Evolutionary conservation across 2,113 vertebrate genomes (phyloP).

Genomic region (Myiozetetes cayanensis): DNA sequence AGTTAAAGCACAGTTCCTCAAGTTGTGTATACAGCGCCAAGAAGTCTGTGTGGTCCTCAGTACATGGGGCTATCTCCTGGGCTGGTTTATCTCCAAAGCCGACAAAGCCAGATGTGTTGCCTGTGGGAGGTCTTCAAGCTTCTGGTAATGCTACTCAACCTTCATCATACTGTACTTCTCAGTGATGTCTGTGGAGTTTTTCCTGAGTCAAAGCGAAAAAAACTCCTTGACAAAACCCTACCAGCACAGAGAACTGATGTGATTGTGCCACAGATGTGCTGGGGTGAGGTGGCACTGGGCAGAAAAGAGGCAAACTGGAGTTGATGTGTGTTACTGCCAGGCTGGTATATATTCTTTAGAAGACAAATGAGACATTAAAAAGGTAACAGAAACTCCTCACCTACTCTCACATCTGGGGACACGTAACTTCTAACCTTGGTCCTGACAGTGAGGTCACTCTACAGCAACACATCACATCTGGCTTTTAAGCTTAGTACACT

Average conservation of each 20-base stretch:
- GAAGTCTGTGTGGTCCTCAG: neutral
- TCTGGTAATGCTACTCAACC: neutral
- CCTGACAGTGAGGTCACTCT: neutral
- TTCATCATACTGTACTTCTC: neutral
- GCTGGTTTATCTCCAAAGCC: neutral
- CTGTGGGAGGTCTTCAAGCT: neutral
- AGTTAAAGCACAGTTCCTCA: neutral
- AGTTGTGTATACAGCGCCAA: neutral
- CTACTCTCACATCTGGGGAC: neutral
- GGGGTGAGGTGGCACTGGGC: neutral
- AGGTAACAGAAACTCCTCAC: neutral
- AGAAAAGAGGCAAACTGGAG: neutral
- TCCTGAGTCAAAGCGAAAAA: neutral
- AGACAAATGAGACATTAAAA: neutral
- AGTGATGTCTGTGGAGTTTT: neutral
- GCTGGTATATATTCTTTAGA: neutral
- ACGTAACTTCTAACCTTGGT: neutral
- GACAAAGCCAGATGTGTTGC: neutral
- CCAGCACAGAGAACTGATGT: neutral
- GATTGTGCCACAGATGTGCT: accelerated
- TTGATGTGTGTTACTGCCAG: neutral
- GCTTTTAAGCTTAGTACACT: neutral
- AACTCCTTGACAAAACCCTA: neutral
- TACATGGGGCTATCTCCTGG: neutral
- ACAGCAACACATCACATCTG: neutral